Conservation (phyloP, 2,888 invertebrate genomes). For the Cyaniris semiargus region DNA sequence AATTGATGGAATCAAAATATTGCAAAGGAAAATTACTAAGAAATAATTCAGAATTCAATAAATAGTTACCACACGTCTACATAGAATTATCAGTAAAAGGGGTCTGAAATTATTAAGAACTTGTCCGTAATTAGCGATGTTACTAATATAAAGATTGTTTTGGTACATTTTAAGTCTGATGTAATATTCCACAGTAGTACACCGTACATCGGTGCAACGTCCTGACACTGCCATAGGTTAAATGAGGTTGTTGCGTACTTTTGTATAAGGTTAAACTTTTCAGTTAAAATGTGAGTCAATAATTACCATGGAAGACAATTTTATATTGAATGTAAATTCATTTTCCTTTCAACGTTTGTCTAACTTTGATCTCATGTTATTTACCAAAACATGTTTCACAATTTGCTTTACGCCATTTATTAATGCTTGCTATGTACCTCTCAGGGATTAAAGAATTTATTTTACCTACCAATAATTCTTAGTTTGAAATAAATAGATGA, state of each 20-base stretch:
- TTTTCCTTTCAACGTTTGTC: conserved; percentile 29
- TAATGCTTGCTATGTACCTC: conserved; percentile 27
- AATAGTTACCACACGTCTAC: background rate
- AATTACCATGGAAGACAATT: conserved; percentile 42
- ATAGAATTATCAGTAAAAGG: background rate
- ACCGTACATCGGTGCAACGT: conserved; percentile 40
- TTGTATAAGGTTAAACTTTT: background rate
- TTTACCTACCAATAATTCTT: conserved; percentile 27
- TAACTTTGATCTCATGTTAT: conserved; percentile 67
- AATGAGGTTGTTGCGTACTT: conserved; percentile 47
- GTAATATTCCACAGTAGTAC: conserved; percentile 20
- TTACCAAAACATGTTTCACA: conserved; percentile 61
- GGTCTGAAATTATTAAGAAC: background rate
- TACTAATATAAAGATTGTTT: background rate
- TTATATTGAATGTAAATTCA: conserved; percentile 31
- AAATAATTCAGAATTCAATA: background rate
- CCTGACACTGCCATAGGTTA: conserved; percentile 67
- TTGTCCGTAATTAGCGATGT: background rate
- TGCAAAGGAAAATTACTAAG: background rate
- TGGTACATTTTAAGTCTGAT: conserved; percentile 27
- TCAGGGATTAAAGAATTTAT: conserved; percentile 28
- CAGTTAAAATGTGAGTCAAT: background rate
- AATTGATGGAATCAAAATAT: background rate
- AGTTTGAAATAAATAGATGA: conserved; percentile 31
- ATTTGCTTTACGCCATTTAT: conserved; percentile 24